Base-by-base conservation (phyloP, 2,797 vertebrate genomes). In the Gorsachius magnificus region DNA sequence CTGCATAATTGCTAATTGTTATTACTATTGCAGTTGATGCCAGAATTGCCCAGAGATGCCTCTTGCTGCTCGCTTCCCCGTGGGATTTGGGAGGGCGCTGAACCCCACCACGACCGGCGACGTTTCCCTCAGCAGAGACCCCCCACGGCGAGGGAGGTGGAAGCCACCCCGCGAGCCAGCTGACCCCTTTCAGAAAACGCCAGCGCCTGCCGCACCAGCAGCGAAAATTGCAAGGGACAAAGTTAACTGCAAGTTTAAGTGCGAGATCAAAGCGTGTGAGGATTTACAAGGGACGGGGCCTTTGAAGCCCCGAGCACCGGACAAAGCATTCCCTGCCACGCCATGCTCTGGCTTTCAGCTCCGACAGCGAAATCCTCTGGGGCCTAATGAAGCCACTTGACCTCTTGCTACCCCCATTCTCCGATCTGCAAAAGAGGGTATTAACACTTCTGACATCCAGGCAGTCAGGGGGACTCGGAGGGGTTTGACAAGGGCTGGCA, bases 1-100 rank as follows among this genome's bases (percentile, higher is more conserved):
- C 91, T 85, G 86, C 86, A 54, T 93, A 92, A 93, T 85, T 92
- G 90, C 93, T 92, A 93, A 95, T 94, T 92, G 94, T 82, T 90
- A 84, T 91, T 91, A 87, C 78, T 61, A 11, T 6, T 75, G 78
- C 92, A 48, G 77, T 89, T 89, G 89, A 87, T 92, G 92, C 83
- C 89, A 94, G 90, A 90, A 92, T 92, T 66, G 89, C 89, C 79
- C 66, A 24, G 91, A 65, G 94, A 82, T 26, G 60, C 61, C 83
- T 93, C 66, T 74, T 53, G 60, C 83, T 60, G 38, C 78, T 63
- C 3, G 2, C 28, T 22, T 53, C 83, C 80, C 88, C 10, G 24
- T 0, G 5, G 69, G 78, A 18, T 71, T 68, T 28, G 45, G 31
- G 60, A 70, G 20, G 50, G 56, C 2, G 2, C 65, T 4, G 70